A percentile compares a stretch with the other conserved stretches of the same genome.
Conservation (phyloP, 92 coral and sea anemone species). For the Ricordea florida region DNA sequence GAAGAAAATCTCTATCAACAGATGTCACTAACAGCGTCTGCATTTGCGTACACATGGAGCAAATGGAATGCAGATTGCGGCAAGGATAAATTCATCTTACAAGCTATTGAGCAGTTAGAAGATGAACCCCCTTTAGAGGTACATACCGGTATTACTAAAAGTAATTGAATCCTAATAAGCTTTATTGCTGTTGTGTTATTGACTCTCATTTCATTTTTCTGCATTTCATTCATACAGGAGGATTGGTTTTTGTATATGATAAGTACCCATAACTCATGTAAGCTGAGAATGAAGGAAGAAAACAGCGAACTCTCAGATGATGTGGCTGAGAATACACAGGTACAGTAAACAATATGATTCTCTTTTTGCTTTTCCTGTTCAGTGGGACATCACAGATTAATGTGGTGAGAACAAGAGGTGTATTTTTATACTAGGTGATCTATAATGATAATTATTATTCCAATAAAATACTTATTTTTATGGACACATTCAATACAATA, state of each 20-base stretch:
- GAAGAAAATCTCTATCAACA: slow-evolving; percentile 86
- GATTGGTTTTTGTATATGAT: slow-evolving; percentile 87
- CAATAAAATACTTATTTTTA: too few species aligned
- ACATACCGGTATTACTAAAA: too few species aligned
- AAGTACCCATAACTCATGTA: slow-evolving; percentile 88
- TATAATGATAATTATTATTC: too few species aligned
- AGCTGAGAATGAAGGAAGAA: slow-evolving; percentile 86
- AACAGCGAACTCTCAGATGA: slow-evolving; percentile 85
- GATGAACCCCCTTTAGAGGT: slow-evolving; percentile 96
- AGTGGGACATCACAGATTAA: too few species aligned
- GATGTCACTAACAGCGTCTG: slow-evolving; percentile 85
- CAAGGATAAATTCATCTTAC: slow-evolving; percentile 83
- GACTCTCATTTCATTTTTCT: not conserved
- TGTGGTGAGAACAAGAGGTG: too few species aligned
- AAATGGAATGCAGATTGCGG: slow-evolving; percentile 98
- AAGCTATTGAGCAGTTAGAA: slow-evolving; percentile 81
- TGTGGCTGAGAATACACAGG: slow-evolving; percentile 95
- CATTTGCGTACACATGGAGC: slow-evolving; percentile 96
- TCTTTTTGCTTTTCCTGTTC: too few species aligned
- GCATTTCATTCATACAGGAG: slow-evolving; percentile 78
- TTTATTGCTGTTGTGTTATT: not conserved
- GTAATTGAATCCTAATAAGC: not conserved
- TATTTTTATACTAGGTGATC: too few species aligned
- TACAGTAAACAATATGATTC: not conserved
- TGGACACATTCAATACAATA: too few species aligned